phyloP scores from a whole-genome alignment of 1,140 invertebrate genomes.

The Lethocerus indicus region DNA sequence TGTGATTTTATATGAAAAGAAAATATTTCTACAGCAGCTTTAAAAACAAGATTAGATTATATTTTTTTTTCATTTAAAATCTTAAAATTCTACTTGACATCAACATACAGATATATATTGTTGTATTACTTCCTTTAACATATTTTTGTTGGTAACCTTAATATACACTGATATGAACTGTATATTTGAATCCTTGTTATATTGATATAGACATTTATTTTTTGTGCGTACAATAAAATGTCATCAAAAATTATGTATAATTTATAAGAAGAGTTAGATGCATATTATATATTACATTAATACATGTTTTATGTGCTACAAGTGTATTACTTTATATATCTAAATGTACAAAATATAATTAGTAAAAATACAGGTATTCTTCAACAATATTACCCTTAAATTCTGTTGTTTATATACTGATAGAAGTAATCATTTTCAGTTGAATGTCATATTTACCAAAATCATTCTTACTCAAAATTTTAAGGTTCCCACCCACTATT shows the following conservation, averaged over 20 bases:
- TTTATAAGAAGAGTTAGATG: neutral
- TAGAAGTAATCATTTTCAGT: no score
- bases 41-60: no score
- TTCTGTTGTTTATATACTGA: no score
- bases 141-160: neutral
- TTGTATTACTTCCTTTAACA: neutral
- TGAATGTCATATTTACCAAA: no score
- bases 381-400: neutral
- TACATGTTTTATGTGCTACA: constrained; percentile 10
- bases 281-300: neutral
- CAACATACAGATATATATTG: constrained; percentile 1
- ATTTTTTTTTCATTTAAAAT: no score
- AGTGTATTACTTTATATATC: constrained; percentile 9
- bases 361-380: constrained; percentile 5
- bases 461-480: no score
- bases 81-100: no score
- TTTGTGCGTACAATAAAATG: constrained; percentile 7
- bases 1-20: neutral
- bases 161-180: neutral
- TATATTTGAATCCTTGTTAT: neutral
- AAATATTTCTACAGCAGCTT: no score
- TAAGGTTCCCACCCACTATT: no score
- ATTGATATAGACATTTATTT: neutral
- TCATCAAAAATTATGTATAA: neutral
- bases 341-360: constrained; percentile 6